A percentile compares a stretch with the other conserved stretches of the same genome.
Conservation (phyloP, 2,888 invertebrate species). For the Calameuta filiformis region DNA sequence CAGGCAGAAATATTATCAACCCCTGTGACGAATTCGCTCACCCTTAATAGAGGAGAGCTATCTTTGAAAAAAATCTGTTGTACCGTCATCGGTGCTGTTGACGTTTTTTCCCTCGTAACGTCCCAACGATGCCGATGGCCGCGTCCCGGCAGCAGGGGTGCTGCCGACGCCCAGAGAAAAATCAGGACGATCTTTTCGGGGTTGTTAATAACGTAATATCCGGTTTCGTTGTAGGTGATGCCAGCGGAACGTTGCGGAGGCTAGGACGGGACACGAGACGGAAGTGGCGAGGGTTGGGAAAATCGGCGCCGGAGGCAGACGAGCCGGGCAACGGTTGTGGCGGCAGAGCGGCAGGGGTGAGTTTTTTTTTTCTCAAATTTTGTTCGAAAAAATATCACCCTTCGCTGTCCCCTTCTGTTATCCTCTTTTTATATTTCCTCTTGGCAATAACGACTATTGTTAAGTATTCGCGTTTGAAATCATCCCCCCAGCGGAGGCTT, state of each 20-base stretch:
- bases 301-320: conserved; percentile 56
- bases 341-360: conserved; percentile 64
- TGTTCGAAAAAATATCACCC: conserved; percentile 38
- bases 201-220: conserved; percentile 43
- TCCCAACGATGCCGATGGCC: too few relatives aligned
- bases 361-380: conserved; percentile 23
- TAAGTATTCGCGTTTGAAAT: not conserved
- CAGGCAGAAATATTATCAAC: too few relatives aligned
- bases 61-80: too few relatives aligned
- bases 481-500: not conserved
- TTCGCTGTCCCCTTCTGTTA: conserved; percentile 10
- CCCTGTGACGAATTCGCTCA: too few relatives aligned
- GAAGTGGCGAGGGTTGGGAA: conserved; percentile 53
- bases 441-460: too few relatives aligned
- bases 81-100: too few relatives aligned
- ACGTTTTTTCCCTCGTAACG: too few relatives aligned
- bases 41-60: too few relatives aligned
- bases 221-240: conserved; percentile 54
- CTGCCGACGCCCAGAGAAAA: not conserved
- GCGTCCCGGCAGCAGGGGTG: too few relatives aligned
- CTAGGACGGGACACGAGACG: conserved; percentile 38
- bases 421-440: too few relatives aligned
- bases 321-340: conserved; percentile 64
- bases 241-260: conserved; percentile 36
- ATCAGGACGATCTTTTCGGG: not conserved